Conservation (phyloP, 2,113 vertebrate genomes). For the Donacobius atricapilla region DNA sequence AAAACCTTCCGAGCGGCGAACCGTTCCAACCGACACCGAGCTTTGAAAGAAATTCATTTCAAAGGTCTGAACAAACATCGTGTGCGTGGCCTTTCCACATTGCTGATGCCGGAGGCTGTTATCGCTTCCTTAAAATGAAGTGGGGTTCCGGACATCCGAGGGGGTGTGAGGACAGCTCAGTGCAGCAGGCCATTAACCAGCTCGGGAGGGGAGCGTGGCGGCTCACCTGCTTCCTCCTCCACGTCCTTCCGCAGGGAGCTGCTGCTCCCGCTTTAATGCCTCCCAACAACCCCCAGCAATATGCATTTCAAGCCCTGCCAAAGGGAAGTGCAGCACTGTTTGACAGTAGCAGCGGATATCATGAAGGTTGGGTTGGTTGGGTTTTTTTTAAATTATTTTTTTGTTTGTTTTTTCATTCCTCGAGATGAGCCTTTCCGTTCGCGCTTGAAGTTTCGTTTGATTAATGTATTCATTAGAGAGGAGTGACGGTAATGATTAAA, state of each 20-base stretch:
- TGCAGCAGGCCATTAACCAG: not conserved
- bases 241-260: not conserved
- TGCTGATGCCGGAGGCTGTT: not conserved
- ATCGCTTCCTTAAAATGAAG: not conserved
- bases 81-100: fast-evolving
- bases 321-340: not conserved
- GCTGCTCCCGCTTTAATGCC: not conserved
- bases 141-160: not conserved
- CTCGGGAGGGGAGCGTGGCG: not conserved
- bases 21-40: fast-evolving
- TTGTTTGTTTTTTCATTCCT: conserved; percentile 6
- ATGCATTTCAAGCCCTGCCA: conserved; percentile 37
- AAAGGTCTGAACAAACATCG: not conserved
- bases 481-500: conserved; percentile 77
- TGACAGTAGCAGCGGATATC: not conserved
- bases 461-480: conserved; percentile 79
- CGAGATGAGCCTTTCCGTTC: conserved; percentile 53
- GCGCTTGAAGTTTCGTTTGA: conserved; percentile 73
- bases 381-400: not conserved
- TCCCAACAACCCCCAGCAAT: conserved; percentile 8
- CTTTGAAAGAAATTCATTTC: not conserved
- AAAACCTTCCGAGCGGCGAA: not conserved
- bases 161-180: not conserved
- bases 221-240: not conserved
- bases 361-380: not conserved